Evolutionary conservation across 2,113 vertebrate genomes (phyloP).

Genomic region (Meles meles): DNA sequence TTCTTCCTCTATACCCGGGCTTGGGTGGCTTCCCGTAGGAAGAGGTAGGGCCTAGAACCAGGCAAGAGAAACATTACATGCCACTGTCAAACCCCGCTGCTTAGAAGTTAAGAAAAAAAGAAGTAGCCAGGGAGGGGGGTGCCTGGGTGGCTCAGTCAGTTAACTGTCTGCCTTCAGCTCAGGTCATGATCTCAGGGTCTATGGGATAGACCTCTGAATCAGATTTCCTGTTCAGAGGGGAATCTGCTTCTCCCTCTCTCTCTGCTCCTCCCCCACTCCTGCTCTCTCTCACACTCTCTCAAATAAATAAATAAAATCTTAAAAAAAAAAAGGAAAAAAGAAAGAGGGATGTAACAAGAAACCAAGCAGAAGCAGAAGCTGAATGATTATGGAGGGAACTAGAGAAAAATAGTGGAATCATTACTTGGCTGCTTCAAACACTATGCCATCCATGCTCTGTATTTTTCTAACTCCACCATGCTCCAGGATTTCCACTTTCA

Average conservation of each 20-base stretch:
- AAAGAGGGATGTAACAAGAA: neutral
- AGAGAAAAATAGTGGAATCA: neutral
- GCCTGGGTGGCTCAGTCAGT: neutral
- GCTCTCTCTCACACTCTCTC: neutral
- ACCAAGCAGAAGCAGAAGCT: neutral
- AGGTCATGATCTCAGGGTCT: neutral
- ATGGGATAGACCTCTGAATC: neutral
- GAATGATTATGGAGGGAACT: neutral
- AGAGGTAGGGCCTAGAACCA: neutral
- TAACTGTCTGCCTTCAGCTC: neutral
- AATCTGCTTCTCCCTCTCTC: neutral
- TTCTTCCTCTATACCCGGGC: neutral
- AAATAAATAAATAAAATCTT: neutral
- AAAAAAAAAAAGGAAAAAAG: neutral
- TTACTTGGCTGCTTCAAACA: neutral
- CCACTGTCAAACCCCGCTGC: neutral
- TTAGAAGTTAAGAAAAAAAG: neutral
- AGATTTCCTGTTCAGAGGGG: neutral
- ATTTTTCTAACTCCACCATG: neutral
- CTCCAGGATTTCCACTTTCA: neutral
- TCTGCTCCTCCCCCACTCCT: neutral
- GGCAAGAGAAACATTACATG: neutral
- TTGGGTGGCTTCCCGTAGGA: neutral
- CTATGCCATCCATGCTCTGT: neutral
- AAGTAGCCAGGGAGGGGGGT: fast-evolving